Conservation (phyloP, 2,888 invertebrate genomes). For the Siphonodentalium dalli region DNA sequence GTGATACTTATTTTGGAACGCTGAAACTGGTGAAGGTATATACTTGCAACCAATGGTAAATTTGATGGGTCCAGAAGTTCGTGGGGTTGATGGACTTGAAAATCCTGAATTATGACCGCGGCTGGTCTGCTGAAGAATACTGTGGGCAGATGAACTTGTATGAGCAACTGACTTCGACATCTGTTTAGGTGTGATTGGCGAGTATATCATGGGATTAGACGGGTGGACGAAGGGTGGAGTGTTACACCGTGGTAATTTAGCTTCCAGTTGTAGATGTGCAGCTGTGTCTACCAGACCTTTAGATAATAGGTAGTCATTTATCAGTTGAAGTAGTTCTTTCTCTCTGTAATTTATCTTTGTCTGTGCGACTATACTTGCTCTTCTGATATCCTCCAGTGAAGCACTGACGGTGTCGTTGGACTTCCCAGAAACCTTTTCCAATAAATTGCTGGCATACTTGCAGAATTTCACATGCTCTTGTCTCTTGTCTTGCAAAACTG, state of each 20-base stretch:
- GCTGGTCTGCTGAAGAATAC: too few relatives aligned
- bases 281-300: conserved; percentile 78
- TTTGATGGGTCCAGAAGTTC: conserved; percentile 34
- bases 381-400: conserved; percentile 87
- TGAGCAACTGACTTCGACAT: too few relatives aligned
- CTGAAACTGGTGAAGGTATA: too few relatives aligned
- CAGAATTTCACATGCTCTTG: conserved; percentile 95
- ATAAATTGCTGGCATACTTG: conserved; percentile 87
- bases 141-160: too few relatives aligned
- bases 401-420: conserved; percentile 76
- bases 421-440: conserved; percentile 90
- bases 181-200: too few relatives aligned
- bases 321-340: conserved; percentile 88
- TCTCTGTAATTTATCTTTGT: conserved; percentile 95
- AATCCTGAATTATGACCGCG: too few relatives aligned
- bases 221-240: conserved; percentile 48
- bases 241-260: conserved; percentile 63
- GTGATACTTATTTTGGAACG: too few relatives aligned
- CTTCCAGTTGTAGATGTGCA: conserved; percentile 78
- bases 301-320: conserved; percentile 83
- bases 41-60: conserved; percentile 34
- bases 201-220: conserved; percentile 41
- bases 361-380: conserved; percentile 87
- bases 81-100: too few relatives aligned
- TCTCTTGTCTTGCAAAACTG: conserved; percentile 94